Evolutionary conservation across 2,113 vertebrate species (phyloP).

Genomic region (Macquaria ambigua): DNA sequence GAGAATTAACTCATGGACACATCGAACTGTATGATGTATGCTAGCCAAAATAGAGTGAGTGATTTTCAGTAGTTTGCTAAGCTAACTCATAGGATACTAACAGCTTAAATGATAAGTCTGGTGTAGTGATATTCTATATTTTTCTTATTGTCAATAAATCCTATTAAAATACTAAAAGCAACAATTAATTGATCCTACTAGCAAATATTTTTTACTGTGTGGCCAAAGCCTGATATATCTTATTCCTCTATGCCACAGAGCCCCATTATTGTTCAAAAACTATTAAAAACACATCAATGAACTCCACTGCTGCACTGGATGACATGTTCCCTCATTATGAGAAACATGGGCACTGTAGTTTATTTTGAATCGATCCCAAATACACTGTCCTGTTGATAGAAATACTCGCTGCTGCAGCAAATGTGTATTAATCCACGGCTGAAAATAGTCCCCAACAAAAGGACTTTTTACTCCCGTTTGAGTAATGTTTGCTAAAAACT

Average conservation of each 20-base stretch:
- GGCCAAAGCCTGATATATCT: no score
- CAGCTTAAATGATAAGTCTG: background rate
- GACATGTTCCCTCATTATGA: background rate
- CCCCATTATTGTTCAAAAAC: background rate
- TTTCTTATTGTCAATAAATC: background rate
- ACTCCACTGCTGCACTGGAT: no score
- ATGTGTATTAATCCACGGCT: background rate
- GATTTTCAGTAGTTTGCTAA: no score
- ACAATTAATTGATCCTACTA: background rate
- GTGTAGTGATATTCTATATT: background rate
- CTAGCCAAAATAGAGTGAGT: no score
- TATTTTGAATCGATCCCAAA: background rate
- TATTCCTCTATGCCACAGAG: background rate
- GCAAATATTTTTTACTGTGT: background rate
- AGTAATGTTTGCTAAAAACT: background rate
- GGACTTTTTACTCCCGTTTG: background rate
- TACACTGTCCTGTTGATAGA: no score
- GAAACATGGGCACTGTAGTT: background rate
- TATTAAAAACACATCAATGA: no score
- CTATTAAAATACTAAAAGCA: background rate
- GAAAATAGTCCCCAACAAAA: background rate
- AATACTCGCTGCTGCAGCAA: background rate
- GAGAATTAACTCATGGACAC: no score
- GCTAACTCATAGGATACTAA: background rate
- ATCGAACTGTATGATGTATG: background rate